A percentile compares a stretch with the other conserved stretches of the same genome.
Evolutionary conservation across 92 coral and sea anemone species (phyloP).

Genomic region (Hydrozoanthus gracilis): DNA sequence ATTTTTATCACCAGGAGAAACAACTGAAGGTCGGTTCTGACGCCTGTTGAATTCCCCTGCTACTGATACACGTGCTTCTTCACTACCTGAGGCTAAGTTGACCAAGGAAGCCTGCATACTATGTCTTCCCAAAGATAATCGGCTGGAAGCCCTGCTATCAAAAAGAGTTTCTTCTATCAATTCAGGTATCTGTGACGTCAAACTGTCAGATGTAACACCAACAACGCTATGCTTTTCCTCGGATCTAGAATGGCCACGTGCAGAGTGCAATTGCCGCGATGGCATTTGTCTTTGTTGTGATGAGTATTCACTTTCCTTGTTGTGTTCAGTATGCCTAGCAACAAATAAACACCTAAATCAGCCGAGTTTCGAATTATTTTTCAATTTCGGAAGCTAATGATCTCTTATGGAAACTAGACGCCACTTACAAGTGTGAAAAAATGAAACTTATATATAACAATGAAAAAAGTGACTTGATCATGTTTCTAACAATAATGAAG

Average conservation of each 20-base stretch:
- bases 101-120: neutral
- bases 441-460: no score
- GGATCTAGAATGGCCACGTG: neutral
- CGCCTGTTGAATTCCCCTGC: neutral
- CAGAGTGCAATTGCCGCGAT: neutral
- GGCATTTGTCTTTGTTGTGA: neutral
- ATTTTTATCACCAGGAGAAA: neutral
- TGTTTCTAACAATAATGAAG: no score
- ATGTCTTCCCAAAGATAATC: conserved; percentile 20
- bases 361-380: no score
- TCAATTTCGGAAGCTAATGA: no score
- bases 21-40: conserved; percentile 10
- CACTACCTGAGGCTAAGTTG: neutral
- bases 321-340: neutral
- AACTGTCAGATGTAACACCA: neutral
- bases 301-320: neutral
- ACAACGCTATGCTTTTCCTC: neutral
- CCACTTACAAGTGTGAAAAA: no score
- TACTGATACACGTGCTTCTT: neutral
- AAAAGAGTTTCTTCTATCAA: conserved; percentile 35
- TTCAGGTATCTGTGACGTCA: conserved; percentile 7
- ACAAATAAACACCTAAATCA: neutral
- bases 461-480: no score
- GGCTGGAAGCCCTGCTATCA: conserved; percentile 33
- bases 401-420: no score